Percentiles rank a stretch among this genome's conserved stretches.
phyloP scores from a whole-genome alignment of 2,888 invertebrate genomes.

The Timandra comae region DNA sequence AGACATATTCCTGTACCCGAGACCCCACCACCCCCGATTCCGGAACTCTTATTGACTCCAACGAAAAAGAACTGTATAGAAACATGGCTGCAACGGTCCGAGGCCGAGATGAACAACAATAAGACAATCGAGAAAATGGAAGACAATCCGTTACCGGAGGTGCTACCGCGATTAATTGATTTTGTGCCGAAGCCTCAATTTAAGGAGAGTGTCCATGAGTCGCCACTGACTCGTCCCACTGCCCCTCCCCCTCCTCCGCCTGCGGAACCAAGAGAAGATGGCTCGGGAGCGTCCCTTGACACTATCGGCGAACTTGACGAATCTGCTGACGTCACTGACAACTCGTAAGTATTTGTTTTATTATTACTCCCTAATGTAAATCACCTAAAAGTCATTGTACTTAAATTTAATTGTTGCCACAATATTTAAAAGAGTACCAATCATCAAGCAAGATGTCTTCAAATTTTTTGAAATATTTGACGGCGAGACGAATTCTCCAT shows the following conservation, averaged over 20 bases:
- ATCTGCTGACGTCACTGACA: constrained; percentile 63
- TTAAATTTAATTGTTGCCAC: no score
- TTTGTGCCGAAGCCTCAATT: constrained; percentile 80
- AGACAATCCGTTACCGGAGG: constrained; percentile 55
- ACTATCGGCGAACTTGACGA: constrained; percentile 85
- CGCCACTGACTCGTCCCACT: constrained; percentile 48
- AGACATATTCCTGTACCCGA: constrained; percentile 50
- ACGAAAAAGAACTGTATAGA: constrained; percentile 72
- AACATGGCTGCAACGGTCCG: constrained; percentile 67
- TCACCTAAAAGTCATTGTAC: no score
- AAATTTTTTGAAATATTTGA: no score
- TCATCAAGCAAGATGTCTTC: no score
- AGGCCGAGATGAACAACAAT: constrained; percentile 67
- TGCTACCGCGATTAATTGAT: constrained; percentile 82
- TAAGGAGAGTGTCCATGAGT: constrained; percentile 48
- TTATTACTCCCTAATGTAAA: constrained; percentile 2
- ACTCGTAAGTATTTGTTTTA: constrained; percentile 48
- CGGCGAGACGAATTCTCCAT: constrained; percentile 39
- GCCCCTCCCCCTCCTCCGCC: constrained; percentile 61
- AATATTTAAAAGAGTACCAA: no score
- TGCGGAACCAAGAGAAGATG: constrained; percentile 70
- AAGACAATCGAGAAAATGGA: constrained; percentile 57
- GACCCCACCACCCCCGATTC: constrained; percentile 37
- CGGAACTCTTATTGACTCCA: constrained; percentile 58
- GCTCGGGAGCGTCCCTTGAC: constrained; percentile 78